A percentile compares a stretch with the other conserved stretches of the same genome.
Evolutionary conservation across 1,140 invertebrate species (phyloP).

Genomic region (Luehdorfia chinensis): DNA sequence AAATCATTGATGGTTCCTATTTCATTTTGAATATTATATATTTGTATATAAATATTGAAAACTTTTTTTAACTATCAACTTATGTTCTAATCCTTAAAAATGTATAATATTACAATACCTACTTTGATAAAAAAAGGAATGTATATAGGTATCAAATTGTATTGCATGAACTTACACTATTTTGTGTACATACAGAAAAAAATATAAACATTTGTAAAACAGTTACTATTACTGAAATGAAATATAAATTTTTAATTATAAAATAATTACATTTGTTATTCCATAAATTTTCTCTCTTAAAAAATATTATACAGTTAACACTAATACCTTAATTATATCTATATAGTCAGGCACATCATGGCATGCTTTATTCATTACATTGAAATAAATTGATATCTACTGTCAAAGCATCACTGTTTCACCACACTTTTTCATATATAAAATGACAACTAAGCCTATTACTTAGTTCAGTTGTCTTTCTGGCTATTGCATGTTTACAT

Average conservation of each 20-base stretch:
- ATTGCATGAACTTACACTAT: background rate
- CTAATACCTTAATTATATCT: conserved; percentile 23
- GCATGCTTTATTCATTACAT: conserved; percentile 18
- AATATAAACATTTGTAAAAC: background rate
- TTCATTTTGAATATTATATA: background rate
- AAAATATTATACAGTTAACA: background rate
- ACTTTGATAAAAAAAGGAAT: conserved; percentile 24
- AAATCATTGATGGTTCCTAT: conserved; percentile 6
- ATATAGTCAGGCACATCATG: conserved; percentile 40
- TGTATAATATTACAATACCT: no score
- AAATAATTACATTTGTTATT: background rate
- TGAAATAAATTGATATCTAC: no score
- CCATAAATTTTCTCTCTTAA: background rate
- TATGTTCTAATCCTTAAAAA: no score
- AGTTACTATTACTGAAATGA: background rate
- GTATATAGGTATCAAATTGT: conserved; percentile 17
- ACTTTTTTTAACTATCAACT: background rate
- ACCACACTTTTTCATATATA: no score
- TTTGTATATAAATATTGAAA: conserved; percentile 7
- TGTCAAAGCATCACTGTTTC: no score
- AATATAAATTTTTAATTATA: background rate
- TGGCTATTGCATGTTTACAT: no score
- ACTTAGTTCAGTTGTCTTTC: no score
- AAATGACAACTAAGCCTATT: no score
- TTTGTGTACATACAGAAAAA: background rate